phyloP scores from a whole-genome alignment of 2,113 vertebrate genomes.

The Poeciliopsis retropinna region DNA sequence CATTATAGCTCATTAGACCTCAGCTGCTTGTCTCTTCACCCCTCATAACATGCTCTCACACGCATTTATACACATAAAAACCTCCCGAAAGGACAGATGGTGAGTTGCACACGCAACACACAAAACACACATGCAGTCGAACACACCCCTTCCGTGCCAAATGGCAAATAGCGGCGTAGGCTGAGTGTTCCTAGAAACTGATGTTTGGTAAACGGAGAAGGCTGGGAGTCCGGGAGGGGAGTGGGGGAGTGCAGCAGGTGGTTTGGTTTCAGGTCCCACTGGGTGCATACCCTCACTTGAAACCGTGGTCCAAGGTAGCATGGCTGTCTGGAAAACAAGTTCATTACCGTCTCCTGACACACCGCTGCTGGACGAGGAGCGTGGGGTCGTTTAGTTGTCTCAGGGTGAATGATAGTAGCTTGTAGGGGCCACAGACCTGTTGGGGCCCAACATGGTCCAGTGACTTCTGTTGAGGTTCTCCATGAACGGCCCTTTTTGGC shows the following conservation, averaged over 20 bases:
- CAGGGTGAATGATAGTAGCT: constrained; percentile 20
- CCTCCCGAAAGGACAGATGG: constrained; percentile 61
- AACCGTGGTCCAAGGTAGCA: constrained; percentile 63
- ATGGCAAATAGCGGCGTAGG: constrained; percentile 59
- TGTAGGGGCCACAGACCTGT: constrained; percentile 29
- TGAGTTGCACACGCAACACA: constrained; percentile 41
- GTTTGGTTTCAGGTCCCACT: constrained; percentile 67
- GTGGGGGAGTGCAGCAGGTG: constrained; percentile 78
- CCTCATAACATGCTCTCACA: constrained; percentile 59
- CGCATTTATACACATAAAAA: constrained; percentile 36
- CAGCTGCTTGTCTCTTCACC: constrained; percentile 78
- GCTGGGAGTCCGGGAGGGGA: constrained; percentile 68
- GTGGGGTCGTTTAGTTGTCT: background rate
- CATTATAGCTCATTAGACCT: constrained; percentile 83
- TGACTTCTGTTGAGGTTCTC: constrained; percentile 13
- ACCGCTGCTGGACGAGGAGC: constrained; percentile 17
- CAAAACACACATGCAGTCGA: constrained; percentile 52
- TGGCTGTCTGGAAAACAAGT: constrained; percentile 76
- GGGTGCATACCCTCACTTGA: constrained; percentile 69
- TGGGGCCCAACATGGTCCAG: constrained; percentile 1
- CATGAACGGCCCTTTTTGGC: constrained; percentile 24
- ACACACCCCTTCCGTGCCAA: constrained; percentile 59
- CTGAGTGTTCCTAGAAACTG: constrained; percentile 73
- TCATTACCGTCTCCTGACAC: constrained; percentile 68
- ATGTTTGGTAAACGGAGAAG: constrained; percentile 82